Base-by-base conservation (phyloP, 1,140 invertebrate genomes). In the Copidosoma floridanum region DNA sequence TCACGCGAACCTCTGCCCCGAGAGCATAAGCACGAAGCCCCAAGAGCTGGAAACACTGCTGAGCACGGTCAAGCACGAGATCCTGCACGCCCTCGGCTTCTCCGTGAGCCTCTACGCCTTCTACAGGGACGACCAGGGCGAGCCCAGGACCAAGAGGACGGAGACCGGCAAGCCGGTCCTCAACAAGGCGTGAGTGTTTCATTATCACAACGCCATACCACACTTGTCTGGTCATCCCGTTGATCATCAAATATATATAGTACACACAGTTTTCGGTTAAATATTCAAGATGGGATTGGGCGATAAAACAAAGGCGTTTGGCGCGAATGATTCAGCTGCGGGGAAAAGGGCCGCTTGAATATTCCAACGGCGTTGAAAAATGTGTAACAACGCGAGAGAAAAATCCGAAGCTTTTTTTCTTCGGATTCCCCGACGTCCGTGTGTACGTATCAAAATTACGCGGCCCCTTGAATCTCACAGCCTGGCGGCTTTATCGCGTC, bases 41-140 rank as follows among this genome's bases (percentile, higher is more conserved):
- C 92, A 97, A 70, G 95, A 99, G 71, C 79, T 96, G 57, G 91
- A 95, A 68, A 95, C 95, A 14, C 83, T 98, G 2, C 81, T 98
- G 62, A 97, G 95, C 21, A 99, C 96, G 0, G 94, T 99, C 0
- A 99, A 99, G 79, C 97, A 99, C 80, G 97, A 99, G 79, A 99
- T 99, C 73, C 82, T 99, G 1, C 97, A 99, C 82, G 96, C 97
- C 0, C 81, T 99, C 29, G 95, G 95, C 1, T 98, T 99, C 81
- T 97, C 95, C 8, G 90, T 97, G 0, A 95, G 93, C 47, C 82
- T 98, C 11, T 99, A 93, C 76, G 96, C 95, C 1, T 98, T 97
- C 79, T 97, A 91, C 78, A 81, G 92, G 66, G 94, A 98, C 76
- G 85, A 88, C 44, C 81, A 90, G 35, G 95, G 95, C 0, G 84